Evolutionary conservation across 1,140 invertebrate genomes (phyloP), one percentile per base, ranked within the genome.

Genomic region (Copidosoma floridanum): DNA sequence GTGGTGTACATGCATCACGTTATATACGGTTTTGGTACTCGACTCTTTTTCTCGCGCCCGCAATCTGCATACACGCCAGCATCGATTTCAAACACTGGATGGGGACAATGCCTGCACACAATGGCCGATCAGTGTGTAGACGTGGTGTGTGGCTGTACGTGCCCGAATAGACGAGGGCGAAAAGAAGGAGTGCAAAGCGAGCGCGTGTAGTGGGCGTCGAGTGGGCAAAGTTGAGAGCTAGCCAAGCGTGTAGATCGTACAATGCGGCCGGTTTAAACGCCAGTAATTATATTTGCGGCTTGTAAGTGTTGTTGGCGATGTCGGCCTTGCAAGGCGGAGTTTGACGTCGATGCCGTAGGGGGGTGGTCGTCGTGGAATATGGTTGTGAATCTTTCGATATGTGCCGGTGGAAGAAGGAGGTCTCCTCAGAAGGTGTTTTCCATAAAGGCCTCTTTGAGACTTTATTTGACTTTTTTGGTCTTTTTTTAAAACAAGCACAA

Each of bases 231-330:
- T 68, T 70, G 68, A 68, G 69, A 71, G 61, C 71, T 73, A 78
- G 77, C 77, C 77, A 77, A 78, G 76, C 76, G 74, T 74, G 75
- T 63, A 50, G 61, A n/a, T n/a, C 67, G 68, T 66, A 78, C 73
- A 79, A 79, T 79, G 61, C 69, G 75, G 70, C 47, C 70, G 68
- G 75, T 69, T 78, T 80, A 77, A 79, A 78, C 75, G 73, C 50
- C 71, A 75, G 76, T 79, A 79, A 79, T 79, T 79, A 78, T 77
- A 80, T 78, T 80, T 78, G 75, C 71, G 71, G 72, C 65, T 70
- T 4, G 73, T n/a, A n/a, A 76, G 72, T 73, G 71, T 75, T 69
- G 68, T 69, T 65, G 55, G 64, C 65, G 65, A 64, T 58, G 65
- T 51, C 62, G n/a, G 57, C 56, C n/a, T 55, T 52, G 59, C 65